These are phyloP conservation scores for Hemicentrotus pulcherrimus DNA, from an alignment of 35 echinoderm and acorn worm species.

Conservation along the genomic window DNA sequence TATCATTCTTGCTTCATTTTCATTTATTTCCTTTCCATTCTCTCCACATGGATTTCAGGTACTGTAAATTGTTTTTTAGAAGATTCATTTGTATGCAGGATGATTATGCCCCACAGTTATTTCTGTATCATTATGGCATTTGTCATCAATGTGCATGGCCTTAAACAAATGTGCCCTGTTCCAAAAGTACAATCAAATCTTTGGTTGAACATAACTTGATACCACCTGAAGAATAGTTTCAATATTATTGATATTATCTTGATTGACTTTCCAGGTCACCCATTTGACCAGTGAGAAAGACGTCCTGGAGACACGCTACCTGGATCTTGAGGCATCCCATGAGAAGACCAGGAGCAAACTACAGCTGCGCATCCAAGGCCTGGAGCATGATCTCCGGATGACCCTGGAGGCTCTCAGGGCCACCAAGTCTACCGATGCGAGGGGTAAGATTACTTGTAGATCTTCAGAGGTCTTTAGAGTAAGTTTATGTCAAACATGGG, in stretches of 20 bases:
- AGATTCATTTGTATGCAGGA: too few relatives aligned
- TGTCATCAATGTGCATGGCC: neutral
- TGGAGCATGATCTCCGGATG: conserved; percentile 59
- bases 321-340: neutral
- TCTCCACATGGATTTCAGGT: too few relatives aligned
- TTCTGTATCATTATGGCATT: neutral
- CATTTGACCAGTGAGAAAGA: conserved; percentile 19
- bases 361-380: conserved; percentile 35
- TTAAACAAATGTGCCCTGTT: neutral
- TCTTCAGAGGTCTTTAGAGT: neutral
- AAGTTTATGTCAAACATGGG: neutral
- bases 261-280: neutral
- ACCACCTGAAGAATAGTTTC: too few relatives aligned
- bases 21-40: too few relatives aligned
- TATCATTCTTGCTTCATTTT: too few relatives aligned
- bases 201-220: too few relatives aligned
- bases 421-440: conserved; percentile 52
- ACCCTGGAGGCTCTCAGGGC: conserved; percentile 53
- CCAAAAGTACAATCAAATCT: too few relatives aligned
- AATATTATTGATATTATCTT: neutral
- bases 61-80: too few relatives aligned
- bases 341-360: conserved; percentile 38
- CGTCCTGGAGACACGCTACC: neutral
- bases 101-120: too few relatives aligned
- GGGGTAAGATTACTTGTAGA: conserved; percentile 30